Conservation (phyloP, 2,113 vertebrate genomes). For the Pelecanoides urinatrix region DNA sequence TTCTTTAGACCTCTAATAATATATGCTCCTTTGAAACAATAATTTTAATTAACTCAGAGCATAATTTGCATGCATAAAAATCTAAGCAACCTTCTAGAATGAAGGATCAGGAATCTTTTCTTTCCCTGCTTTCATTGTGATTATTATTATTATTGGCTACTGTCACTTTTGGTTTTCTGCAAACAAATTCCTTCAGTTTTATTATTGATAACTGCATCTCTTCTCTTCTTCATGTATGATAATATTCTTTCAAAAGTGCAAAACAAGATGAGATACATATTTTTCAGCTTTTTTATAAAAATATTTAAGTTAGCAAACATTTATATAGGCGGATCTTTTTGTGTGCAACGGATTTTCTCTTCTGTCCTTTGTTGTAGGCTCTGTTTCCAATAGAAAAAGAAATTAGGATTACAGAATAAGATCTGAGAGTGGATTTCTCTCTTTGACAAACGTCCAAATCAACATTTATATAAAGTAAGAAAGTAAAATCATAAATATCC, state of each 20-base stretch:
- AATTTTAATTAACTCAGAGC: background rate
- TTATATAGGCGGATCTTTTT: background rate
- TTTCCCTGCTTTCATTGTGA: background rate
- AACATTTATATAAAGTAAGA: background rate
- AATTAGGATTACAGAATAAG: background rate
- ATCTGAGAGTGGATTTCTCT: background rate
- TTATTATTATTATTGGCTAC: background rate
- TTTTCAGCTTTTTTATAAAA: background rate
- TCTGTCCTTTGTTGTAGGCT: background rate
- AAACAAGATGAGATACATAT: background rate
- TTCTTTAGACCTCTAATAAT: background rate
- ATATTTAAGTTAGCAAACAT: background rate
- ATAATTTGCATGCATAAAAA: background rate
- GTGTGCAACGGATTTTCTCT: background rate
- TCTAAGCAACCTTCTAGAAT: background rate
- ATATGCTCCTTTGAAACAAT: background rate
- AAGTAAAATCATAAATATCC: background rate
- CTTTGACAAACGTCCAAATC: background rate
- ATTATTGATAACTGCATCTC: background rate
- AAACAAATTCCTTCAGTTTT: background rate
- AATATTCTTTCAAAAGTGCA: background rate
- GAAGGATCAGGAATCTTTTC: background rate
- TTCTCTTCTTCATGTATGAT: background rate
- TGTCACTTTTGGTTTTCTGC: background rate
- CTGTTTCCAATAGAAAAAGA: background rate